A percentile compares a stretch with the other conserved stretches of the same genome.
phyloP scores from a whole-genome alignment of 2,888 invertebrate genomes.

The Ceramica pisi region DNA sequence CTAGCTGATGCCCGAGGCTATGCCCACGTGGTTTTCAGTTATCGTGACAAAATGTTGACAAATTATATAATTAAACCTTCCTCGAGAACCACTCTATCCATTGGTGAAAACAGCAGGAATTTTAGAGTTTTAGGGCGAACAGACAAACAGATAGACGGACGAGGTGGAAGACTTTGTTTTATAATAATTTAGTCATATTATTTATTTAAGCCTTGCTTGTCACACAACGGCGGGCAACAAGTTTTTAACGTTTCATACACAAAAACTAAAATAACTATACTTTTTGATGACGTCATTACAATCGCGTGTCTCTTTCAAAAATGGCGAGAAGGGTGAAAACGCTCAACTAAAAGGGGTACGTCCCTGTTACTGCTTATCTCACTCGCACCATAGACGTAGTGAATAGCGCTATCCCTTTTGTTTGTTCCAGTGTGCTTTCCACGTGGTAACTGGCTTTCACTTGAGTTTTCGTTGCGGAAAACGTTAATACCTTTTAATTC shows the following conservation, averaged over 20 bases:
- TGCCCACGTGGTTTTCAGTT: too few relatives aligned
- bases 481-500: neutral
- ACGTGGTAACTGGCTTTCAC: neutral
- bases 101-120: too few relatives aligned
- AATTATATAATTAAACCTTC: too few relatives aligned
- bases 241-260: neutral
- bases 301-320: neutral
- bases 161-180: too few relatives aligned
- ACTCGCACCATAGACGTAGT: neutral
- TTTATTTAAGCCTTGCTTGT: neutral
- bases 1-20: too few relatives aligned
- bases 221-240: neutral
- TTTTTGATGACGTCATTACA: neutral
- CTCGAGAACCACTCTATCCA: too few relatives aligned
- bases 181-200: neutral
- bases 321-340: neutral
- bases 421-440: neutral
- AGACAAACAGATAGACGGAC: too few relatives aligned
- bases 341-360: neutral
- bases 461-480: neutral
- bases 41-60: too few relatives aligned
- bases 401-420: constrained; percentile 4
- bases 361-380: neutral
- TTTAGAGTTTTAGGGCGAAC: too few relatives aligned
- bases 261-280: neutral